These are phyloP conservation scores for Xiphophorus maculatus DNA, from an alignment of 2,113 vertebrate species.

Conservation along the genomic window DNA sequence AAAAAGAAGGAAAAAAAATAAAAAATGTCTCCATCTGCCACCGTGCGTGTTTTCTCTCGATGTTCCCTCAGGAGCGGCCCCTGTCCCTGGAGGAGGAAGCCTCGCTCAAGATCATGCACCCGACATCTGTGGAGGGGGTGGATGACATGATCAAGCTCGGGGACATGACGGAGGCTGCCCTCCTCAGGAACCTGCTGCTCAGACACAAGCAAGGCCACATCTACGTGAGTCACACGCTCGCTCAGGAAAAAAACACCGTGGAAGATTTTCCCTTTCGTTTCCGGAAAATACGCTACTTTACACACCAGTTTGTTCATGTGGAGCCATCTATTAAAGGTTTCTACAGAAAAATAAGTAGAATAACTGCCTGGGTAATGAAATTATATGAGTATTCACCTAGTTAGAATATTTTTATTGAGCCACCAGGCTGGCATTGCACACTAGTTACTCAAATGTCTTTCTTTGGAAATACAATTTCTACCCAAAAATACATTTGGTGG, in stretches of 20 bases:
- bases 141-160: conserved; percentile 94
- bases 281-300: neutral
- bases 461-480: neutral
- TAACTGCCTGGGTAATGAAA: too few relatives aligned
- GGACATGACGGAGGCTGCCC: conserved; percentile 90
- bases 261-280: neutral
- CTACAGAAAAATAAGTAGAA: neutral
- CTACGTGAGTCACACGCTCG: conserved; percentile 83
- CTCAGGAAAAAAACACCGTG: neutral
- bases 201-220: conserved; percentile 87
- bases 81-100: conserved; percentile 73
- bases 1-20: accelerated
- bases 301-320: neutral
- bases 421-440: neutral
- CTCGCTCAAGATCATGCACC: conserved; percentile 87
- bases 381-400: neutral
- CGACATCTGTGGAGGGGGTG: conserved; percentile 86
- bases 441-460: neutral
- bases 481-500: neutral
- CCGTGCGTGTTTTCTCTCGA: accelerated
- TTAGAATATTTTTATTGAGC: neutral
- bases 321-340: neutral
- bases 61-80: conserved; percentile 80
- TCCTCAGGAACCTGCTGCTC: conserved; percentile 90
- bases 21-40: neutral